These are phyloP conservation scores for Acanthurus leucopareius DNA, from an alignment of 2,797 vertebrate species.

Conservation along the genomic window DNA sequence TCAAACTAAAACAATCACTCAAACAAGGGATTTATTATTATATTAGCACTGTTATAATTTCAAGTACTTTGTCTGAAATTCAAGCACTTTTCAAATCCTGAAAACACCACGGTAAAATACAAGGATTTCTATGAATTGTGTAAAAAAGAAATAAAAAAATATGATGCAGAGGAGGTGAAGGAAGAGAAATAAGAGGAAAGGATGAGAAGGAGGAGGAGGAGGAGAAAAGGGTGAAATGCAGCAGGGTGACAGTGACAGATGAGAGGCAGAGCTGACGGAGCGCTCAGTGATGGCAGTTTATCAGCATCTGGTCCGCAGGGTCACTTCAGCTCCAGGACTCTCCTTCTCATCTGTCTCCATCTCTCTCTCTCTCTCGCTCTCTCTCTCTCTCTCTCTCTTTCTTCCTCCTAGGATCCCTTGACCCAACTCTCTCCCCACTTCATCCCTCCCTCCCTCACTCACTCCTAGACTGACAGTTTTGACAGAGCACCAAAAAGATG, in stretches of 20 bases:
- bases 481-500: constrained; percentile 36
- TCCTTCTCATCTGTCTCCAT: constrained; percentile 69
- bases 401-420: constrained; percentile 44
- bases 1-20: too few species aligned
- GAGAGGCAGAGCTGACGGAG: constrained; percentile 72
- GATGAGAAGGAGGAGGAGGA: neutral
- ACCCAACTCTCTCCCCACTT: constrained; percentile 36
- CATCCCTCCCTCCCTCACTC: constrained; percentile 23
- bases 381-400: constrained; percentile 47
- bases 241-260: constrained; percentile 75
- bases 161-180: constrained; percentile 19
- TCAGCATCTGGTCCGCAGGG: constrained; percentile 75
- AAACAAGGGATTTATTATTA: too few species aligned
- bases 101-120: too few species aligned
- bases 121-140: too few species aligned
- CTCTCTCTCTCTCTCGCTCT: constrained; percentile 47
- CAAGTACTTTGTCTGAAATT: too few species aligned
- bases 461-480: constrained; percentile 54
- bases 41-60: too few species aligned
- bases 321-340: constrained; percentile 70
- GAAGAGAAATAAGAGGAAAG: constrained; percentile 15
- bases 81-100: too few species aligned
- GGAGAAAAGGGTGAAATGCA: constrained; percentile 31
- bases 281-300: constrained; percentile 76
- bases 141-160: too few species aligned